A percentile compares a stretch with the other conserved stretches of the same genome.
Evolutionary conservation across 2,113 vertebrate species (phyloP).

Genomic region (Gallinago paraguaiae): DNA sequence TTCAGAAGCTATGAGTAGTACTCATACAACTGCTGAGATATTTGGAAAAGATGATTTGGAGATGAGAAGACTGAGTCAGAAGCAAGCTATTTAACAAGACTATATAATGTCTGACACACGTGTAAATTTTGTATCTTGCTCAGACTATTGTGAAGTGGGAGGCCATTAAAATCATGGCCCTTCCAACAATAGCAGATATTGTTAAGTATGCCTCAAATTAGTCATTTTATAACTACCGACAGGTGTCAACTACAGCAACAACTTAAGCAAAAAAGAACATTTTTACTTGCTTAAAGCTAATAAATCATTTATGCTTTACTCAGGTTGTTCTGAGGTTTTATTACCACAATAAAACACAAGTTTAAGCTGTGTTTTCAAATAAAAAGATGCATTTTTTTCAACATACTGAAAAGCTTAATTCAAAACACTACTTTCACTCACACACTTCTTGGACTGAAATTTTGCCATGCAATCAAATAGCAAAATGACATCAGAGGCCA

Average conservation of each 20-base stretch:
- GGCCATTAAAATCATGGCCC: not conserved
- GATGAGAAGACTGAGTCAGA: not conserved
- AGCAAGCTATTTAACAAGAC: not conserved
- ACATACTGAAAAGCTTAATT: not conserved
- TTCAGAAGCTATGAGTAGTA: not conserved
- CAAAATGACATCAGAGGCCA: not conserved
- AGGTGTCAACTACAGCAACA: not conserved
- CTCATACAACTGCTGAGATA: not conserved
- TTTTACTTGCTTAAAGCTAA: not conserved
- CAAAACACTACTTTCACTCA: not conserved
- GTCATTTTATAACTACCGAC: not conserved
- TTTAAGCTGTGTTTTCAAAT: not conserved
- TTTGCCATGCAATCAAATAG: not conserved
- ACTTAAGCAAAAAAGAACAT: not conserved
- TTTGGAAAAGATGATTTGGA: not conserved
- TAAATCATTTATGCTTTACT: not conserved
- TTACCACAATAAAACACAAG: not conserved
- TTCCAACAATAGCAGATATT: not conserved
- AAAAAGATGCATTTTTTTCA: not conserved
- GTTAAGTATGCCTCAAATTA: not conserved
- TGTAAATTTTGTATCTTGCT: not conserved
- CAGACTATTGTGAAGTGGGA: not conserved
- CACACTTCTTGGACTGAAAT: not conserved
- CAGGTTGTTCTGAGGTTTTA: not conserved
- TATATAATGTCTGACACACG: not conserved